Base-by-base conservation (phyloP, 2,113 vertebrate genomes). In the Sapayoa aenigma region DNA sequence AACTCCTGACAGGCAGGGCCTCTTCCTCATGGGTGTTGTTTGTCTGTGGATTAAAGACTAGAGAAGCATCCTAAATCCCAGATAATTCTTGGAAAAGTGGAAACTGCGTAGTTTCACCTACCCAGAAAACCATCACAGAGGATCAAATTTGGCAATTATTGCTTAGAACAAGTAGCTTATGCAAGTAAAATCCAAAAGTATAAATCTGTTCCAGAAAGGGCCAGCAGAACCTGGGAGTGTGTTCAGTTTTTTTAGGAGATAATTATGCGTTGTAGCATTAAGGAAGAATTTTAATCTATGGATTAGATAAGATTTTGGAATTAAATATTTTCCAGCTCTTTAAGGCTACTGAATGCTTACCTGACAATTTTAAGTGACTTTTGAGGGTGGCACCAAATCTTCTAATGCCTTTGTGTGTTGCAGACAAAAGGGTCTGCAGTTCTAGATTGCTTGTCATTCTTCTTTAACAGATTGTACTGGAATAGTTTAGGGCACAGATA, bases 61-160 rank as follows among this genome's bases (percentile, higher is more conserved):
- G 56, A 12, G 35, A 9, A 18, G 14, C 5, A 1, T 13, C 0
- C 0, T 9, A 15, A 53, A 14, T 50, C 27, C 3, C 14, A 6
- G 4, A 1, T 14, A 12, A 3, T 3, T 31, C 33, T 6, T 4
- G 37, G 52, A 2, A 30, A 65, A 63, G 22, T 6, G 11, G 67
- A 2, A 58, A 5, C 31, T 11, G 5, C 18, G 1, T 12, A 1
- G 8, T n/a, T 14, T 28, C 25, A 14, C 62, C 47, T 11, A 9
- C 7, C 7, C 33, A 11, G 35, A 5, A 42, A 33, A 21, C 17
- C 22, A 18, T 42, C 18, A 2, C 31, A 0, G 3, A 25, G 17
- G 4, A 33, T 14, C 41, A 17, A 17, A 25, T 25, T 11, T 30
- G 13, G 5, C 28, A n/a, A 1, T 49, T 41, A 3, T 0, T 13